Conservation (phyloP, 2,888 invertebrate genomes). For the Tetragnatha montana region DNA sequence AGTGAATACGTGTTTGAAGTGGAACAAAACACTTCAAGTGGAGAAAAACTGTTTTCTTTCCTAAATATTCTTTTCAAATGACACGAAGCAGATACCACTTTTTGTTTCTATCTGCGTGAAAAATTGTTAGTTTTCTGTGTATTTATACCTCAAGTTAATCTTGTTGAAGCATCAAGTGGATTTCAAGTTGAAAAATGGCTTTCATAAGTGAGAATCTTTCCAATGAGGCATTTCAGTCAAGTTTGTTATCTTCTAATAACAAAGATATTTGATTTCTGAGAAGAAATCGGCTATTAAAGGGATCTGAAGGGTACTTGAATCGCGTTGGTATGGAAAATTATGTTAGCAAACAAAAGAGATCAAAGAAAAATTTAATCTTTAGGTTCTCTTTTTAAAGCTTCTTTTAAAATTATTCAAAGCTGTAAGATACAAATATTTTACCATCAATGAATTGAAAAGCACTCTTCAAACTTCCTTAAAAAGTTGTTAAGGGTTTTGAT, state of each 20-base stretch:
- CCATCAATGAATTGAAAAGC: no score
- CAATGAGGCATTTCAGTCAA: background rate
- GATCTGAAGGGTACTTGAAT: background rate
- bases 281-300: background rate
- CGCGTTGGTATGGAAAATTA: background rate
- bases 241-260: background rate
- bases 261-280: background rate
- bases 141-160: no score
- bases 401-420: no score
- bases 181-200: background rate
- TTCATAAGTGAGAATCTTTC: background rate
- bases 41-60: background rate
- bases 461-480: no score
- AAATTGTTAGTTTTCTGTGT: no score
- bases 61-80: background rate
- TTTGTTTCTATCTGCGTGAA: no score
- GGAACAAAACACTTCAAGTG: background rate
- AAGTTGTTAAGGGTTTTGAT: no score
- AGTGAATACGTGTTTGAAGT: background rate
- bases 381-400: background rate
- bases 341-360: background rate
- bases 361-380: background rate
- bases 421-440: no score
- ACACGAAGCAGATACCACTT: background rate
- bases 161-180: background rate